Percentiles rank a stretch among this genome's conserved stretches.
Conservation (phyloP, 2,797 vertebrate species). For the Lagocephalus sceleratus region DNA sequence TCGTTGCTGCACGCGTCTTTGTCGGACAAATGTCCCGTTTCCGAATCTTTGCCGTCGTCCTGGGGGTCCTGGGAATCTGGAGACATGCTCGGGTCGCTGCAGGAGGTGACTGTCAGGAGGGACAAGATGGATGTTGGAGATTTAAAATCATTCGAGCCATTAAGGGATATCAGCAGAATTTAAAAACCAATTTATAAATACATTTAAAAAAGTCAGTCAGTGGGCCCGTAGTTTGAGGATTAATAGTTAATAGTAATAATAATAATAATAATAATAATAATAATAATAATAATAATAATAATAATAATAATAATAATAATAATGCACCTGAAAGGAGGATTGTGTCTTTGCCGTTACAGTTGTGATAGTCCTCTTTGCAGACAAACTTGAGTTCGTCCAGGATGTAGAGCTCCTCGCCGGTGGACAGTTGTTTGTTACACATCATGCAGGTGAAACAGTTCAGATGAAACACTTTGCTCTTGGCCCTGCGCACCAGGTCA, state of each 20-base stretch:
- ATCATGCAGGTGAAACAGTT: constrained; percentile 97
- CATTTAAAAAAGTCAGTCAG: not conserved
- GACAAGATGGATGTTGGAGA: not conserved
- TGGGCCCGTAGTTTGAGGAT: no score
- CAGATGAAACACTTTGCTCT: constrained; percentile 94
- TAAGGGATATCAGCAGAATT: no score
- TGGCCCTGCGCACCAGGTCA: constrained; percentile 91
- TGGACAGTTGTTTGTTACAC: constrained; percentile 95
- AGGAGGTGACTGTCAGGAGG: constrained; percentile 83
- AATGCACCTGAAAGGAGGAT: constrained; percentile 86
- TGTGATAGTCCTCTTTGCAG: constrained; percentile 94
- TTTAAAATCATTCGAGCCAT: not conserved
- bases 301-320: not conserved
- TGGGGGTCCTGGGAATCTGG: constrained; percentile 95
- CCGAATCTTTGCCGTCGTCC: constrained; percentile 93
- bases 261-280: constrained; percentile 2
- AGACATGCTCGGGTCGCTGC: constrained; percentile 96
- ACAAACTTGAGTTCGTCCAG: constrained; percentile 95
- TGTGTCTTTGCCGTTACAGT: constrained; percentile 85
- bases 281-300: constrained; percentile 1
- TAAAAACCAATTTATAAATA: no score
- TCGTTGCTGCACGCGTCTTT: constrained; percentile 89
- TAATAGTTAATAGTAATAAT: not conserved
- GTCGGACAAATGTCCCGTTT: constrained; percentile 90
- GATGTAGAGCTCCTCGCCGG: constrained; percentile 94